A percentile compares a stretch with the other conserved stretches of the same genome.
These are phyloP conservation scores for Melieria picta DNA, from an alignment of 2,888 invertebrate species.

Conservation along the genomic window DNA sequence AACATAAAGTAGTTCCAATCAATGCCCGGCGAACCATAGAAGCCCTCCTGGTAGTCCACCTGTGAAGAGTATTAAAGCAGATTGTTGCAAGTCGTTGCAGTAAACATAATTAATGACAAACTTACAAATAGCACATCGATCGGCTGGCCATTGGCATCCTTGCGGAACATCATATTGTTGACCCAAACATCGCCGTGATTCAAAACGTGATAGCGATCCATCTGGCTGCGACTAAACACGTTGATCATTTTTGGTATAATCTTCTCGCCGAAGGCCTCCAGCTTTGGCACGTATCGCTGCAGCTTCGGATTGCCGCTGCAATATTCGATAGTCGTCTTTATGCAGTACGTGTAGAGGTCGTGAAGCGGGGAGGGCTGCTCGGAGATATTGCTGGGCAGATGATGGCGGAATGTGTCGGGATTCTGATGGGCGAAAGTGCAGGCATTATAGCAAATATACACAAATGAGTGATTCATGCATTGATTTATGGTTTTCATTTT, in stretches of 20 bases:
- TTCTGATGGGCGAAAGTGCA: constrained; percentile 40
- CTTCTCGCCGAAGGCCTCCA: constrained; percentile 47
- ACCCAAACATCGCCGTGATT: constrained; percentile 68
- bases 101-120: not conserved
- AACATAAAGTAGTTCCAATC: constrained; percentile 57
- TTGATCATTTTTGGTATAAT: constrained; percentile 52
- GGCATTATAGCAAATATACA: too few relatives aligned
- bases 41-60: constrained; percentile 59
- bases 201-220: constrained; percentile 62
- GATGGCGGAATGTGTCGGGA: constrained; percentile 51
- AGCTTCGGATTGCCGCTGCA: constrained; percentile 45
- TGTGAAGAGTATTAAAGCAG: constrained; percentile 25
- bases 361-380: constrained; percentile 52
- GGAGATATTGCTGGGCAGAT: constrained; percentile 50
- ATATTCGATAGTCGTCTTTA: constrained; percentile 51
- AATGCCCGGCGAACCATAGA: constrained; percentile 57
- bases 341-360: constrained; percentile 49
- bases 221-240: constrained; percentile 49
- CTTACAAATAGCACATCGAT: constrained; percentile 61
- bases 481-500: not conserved
- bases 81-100: not conserved
- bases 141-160: constrained; percentile 53
- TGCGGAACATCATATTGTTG: constrained; percentile 67
- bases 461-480: too few relatives aligned
- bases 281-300: constrained; percentile 46